Evolutionary conservation across 2,113 vertebrate species (phyloP).

Genomic region (Prunella himalayana): DNA sequence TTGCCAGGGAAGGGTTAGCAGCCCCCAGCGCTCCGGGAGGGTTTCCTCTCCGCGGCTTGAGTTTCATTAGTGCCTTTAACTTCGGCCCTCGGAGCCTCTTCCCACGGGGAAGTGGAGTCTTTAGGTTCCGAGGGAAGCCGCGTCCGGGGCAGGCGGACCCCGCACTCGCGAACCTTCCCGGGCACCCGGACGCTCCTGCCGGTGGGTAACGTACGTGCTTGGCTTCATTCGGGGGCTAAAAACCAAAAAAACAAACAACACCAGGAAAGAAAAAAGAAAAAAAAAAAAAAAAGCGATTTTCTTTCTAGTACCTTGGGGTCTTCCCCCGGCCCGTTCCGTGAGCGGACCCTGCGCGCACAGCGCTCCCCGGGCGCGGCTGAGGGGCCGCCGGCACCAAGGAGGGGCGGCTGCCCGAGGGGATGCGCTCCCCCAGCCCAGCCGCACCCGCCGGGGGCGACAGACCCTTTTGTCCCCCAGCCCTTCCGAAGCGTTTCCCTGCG

Average conservation of each 20-base stretch:
- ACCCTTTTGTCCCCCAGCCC: no score
- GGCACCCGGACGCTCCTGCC: background rate
- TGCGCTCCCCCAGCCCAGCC: background rate
- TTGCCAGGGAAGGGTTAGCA: background rate
- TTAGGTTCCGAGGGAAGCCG: background rate
- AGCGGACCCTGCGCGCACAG: background rate
- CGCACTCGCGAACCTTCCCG: no score
- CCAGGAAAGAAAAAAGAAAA: rapidly evolving
- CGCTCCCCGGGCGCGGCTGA: background rate
- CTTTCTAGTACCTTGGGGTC: no score
- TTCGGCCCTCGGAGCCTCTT: background rate
- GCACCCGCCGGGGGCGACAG: rapidly evolving
- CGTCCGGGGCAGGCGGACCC: background rate
- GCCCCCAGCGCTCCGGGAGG: background rate
- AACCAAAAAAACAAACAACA: background rate
- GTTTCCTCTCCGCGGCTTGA: background rate
- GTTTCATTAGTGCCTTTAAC: background rate
- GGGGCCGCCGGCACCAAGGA: background rate
- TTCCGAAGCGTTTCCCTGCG: no score
- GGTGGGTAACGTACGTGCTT: background rate
- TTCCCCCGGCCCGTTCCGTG: background rate
- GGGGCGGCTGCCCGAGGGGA: background rate
- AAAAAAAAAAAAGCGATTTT: background rate
- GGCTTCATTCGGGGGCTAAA: rapidly evolving
- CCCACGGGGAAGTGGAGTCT: background rate